Conservation (phyloP, 92 coral and sea anemone genomes). For the Montipora capitata region DNA sequence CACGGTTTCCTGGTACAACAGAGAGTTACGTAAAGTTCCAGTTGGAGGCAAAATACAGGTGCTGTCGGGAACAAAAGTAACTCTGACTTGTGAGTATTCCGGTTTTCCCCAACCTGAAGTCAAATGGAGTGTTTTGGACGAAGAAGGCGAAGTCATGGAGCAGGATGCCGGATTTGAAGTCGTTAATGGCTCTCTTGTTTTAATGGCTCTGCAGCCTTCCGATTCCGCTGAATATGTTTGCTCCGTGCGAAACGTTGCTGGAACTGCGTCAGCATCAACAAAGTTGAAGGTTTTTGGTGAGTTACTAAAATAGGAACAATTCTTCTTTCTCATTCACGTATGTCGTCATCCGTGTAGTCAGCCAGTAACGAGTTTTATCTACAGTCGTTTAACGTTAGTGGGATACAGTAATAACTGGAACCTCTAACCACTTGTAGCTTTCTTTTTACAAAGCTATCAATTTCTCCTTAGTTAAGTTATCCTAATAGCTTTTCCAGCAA, state of each 20-base stretch:
- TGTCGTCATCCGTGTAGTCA: not conserved
- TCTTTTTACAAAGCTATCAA: no score
- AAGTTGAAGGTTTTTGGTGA: constrained; percentile 78
- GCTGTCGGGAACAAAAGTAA: constrained; percentile 82
- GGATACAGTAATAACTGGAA: no score
- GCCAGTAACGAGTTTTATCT: not conserved
- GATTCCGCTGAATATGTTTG: constrained; percentile 91
- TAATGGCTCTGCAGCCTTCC: constrained; percentile 75
- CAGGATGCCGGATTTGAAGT: constrained; percentile 65
- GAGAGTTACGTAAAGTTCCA: constrained; percentile 58
- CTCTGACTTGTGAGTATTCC: constrained; percentile 72
- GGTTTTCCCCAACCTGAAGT: constrained; percentile 85
- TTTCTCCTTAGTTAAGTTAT: no score
- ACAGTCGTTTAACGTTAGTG: not conserved
- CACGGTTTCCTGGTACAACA: constrained; percentile 80
- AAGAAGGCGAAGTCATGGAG: constrained; percentile 36
- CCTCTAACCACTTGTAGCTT: no score
- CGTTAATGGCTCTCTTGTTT: constrained; percentile 56
- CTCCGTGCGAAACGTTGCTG: constrained; percentile 87
- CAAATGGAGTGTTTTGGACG: constrained; percentile 74
- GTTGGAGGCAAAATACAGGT: constrained; percentile 83
- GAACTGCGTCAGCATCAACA: constrained; percentile 68
- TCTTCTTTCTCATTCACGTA: not conserved
- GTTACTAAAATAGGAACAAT: constrained; percentile 1
- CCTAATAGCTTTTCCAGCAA: no score